Evolutionary conservation across 2,888 invertebrate species (phyloP).

Genomic region (Diloba caeruleocephala): DNA sequence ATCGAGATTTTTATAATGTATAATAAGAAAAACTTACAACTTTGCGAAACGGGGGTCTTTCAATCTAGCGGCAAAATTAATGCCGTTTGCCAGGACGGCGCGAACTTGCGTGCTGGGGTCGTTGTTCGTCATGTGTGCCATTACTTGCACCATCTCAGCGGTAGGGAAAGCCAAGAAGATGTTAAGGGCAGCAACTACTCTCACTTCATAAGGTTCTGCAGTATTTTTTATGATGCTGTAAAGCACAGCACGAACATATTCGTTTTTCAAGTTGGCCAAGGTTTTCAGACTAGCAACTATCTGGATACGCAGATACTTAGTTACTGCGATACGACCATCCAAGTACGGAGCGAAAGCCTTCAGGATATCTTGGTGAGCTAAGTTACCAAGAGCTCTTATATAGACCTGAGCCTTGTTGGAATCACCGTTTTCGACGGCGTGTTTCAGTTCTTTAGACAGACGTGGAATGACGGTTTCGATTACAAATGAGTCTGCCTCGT

Average conservation of each 20-base stretch:
- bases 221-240: constrained; percentile 91
- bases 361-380: constrained; percentile 90
- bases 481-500: constrained; percentile 88
- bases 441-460: constrained; percentile 84
- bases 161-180: constrained; percentile 90
- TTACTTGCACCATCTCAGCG: constrained; percentile 90
- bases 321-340: constrained; percentile 88
- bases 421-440: constrained; percentile 87
- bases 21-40: constrained; percentile 79
- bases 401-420: constrained; percentile 89
- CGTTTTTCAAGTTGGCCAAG: constrained; percentile 84
- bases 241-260: constrained; percentile 87
- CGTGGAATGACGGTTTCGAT: constrained; percentile 89
- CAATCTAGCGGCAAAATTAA: constrained; percentile 87
- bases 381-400: constrained; percentile 90
- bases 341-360: constrained; percentile 91
- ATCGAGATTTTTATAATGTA: no score
- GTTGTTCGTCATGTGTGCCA: constrained; percentile 91
- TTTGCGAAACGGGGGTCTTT: constrained; percentile 75
- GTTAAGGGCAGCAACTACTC: constrained; percentile 90
- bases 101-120: constrained; percentile 91
- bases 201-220: constrained; percentile 90
- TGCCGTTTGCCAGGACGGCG: constrained; percentile 90
- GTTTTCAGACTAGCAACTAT: constrained; percentile 89
- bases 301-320: constrained; percentile 90